Conservation (phyloP, 2,113 vertebrate genomes). For the Neolamprologus brichardi region DNA sequence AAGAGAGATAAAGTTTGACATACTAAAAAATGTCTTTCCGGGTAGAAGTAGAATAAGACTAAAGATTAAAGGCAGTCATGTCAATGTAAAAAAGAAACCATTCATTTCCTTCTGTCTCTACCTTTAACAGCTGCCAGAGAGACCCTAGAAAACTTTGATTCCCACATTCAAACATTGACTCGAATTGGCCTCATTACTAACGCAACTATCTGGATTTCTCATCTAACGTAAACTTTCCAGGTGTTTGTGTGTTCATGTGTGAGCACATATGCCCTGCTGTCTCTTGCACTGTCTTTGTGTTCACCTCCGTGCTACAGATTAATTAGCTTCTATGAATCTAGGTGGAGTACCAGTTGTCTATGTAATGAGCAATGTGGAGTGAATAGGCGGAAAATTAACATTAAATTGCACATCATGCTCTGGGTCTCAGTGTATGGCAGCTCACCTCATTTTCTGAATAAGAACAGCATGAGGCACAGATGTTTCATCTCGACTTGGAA, state of each 20-base stretch:
- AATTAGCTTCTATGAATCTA: constrained; percentile 46
- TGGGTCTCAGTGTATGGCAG: constrained; percentile 2
- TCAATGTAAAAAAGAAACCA: not conserved
- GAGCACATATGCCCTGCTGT: not conserved
- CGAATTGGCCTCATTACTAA: constrained; percentile 19
- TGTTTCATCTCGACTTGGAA: constrained; percentile 42
- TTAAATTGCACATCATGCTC: constrained; percentile 47
- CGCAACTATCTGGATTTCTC: not conserved
- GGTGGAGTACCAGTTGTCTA: constrained; percentile 32
- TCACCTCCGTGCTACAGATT: constrained; percentile 32
- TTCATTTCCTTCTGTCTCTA: not conserved
- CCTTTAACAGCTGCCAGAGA: constrained; percentile 8
- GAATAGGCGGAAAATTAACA: constrained; percentile 46
- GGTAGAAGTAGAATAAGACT: not conserved
- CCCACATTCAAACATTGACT: not conserved
- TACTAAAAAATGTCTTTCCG: constrained; percentile 6
- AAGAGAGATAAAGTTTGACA: not conserved
- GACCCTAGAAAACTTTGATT: constrained; percentile 3
- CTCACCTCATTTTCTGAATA: constrained; percentile 15
- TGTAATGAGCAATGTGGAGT: constrained; percentile 30
- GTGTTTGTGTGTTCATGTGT: not conserved
- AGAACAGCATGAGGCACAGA: constrained; percentile 43
- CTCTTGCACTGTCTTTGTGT: not conserved
- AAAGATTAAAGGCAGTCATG: constrained; percentile 18
- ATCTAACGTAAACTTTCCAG: not conserved